These are phyloP conservation scores for Trichonephila clavipes DNA, from an alignment of 1,140 invertebrate species.

Conservation along the genomic window DNA sequence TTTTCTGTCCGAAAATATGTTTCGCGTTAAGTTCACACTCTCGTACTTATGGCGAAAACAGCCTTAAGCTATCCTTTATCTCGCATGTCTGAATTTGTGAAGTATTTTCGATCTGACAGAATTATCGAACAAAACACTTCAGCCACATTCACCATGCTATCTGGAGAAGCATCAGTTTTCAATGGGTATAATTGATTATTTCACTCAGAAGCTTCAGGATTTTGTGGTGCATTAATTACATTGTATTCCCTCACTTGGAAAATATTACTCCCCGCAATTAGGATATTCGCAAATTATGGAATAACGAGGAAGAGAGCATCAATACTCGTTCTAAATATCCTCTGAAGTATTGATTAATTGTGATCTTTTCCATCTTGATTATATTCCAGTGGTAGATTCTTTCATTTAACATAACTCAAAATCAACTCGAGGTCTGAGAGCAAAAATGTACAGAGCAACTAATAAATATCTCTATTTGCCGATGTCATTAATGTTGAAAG, in stretches of 20 bases:
- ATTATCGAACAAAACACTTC: not conserved
- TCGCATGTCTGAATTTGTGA: not conserved
- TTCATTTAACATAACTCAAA: too few relatives aligned
- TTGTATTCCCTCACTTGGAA: not conserved
- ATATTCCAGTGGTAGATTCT: too few relatives aligned
- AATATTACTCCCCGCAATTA: not conserved
- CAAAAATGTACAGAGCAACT: too few relatives aligned
- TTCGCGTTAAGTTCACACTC: too few relatives aligned
- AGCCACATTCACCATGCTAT: not conserved
- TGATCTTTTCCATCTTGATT: too few relatives aligned
- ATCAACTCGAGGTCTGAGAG: too few relatives aligned
- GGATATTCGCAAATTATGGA: not conserved
- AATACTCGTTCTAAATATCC: not conserved
- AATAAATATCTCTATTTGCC: too few relatives aligned
- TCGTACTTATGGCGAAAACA: too few relatives aligned
- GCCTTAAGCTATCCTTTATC: too few relatives aligned
- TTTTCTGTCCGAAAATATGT: too few relatives aligned
- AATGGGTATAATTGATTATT: conserved; percentile 15
- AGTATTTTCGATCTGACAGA: not conserved
- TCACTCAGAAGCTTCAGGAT: not conserved
- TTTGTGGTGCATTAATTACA: not conserved
- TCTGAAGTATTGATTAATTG: not conserved
- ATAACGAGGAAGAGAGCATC: not conserved
- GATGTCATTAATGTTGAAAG: too few relatives aligned
- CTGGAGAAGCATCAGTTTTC: not conserved